Conservation (phyloP, 1,140 invertebrate species). For the Maniola jurtina region DNA sequence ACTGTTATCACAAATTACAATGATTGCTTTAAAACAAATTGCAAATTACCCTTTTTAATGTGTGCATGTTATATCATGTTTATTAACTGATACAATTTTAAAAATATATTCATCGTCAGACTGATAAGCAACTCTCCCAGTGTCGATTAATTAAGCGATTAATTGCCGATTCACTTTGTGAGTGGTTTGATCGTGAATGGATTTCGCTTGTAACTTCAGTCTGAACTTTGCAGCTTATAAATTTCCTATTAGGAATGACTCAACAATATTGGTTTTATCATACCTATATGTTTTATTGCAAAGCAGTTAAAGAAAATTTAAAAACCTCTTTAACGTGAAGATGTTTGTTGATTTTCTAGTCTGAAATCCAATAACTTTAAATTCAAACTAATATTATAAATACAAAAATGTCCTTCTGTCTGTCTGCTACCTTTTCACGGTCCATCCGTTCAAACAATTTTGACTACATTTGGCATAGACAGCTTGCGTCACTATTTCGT, state of each 20-base stretch:
- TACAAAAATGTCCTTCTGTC: too few species aligned
- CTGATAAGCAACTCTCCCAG: constrained; percentile 3
- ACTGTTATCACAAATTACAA: constrained; percentile 6
- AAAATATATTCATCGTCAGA: background rate
- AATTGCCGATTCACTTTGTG: constrained; percentile 2
- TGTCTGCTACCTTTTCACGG: too few species aligned
- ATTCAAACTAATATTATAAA: too few species aligned
- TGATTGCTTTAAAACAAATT: constrained; percentile 12
- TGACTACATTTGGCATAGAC: too few species aligned
- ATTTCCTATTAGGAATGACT: background rate
- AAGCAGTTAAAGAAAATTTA: background rate
- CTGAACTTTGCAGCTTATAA: background rate
- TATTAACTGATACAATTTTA: background rate
- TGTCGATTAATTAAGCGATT: constrained; percentile 8
- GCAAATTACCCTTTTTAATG: constrained; percentile 4
- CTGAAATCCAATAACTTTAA: too few species aligned
- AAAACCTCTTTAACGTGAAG: too few species aligned
- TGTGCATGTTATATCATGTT: background rate
- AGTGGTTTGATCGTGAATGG: background rate
- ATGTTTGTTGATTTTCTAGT: too few species aligned
- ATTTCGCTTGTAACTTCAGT: background rate
- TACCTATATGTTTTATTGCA: background rate
- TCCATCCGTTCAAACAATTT: too few species aligned
- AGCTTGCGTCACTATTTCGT: too few species aligned
- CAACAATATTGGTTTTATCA: background rate